These are phyloP conservation scores for Equus przewalskii DNA, from an alignment of 2,113 vertebrate species.

Conservation along the genomic window DNA sequence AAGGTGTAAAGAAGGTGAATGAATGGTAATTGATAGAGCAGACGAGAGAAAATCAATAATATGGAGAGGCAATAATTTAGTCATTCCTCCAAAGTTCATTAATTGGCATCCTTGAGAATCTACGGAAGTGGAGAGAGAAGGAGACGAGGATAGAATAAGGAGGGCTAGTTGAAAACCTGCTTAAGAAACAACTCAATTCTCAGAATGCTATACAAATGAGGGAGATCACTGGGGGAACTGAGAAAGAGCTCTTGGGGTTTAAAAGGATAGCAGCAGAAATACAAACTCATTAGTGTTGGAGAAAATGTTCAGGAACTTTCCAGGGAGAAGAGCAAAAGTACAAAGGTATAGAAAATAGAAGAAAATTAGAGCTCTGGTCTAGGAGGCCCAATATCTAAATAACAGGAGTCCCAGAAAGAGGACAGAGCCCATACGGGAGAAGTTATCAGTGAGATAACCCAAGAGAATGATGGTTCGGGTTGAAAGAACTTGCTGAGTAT, in stretches of 20 bases:
- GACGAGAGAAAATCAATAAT: neutral
- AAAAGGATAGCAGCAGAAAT: constrained; percentile 8
- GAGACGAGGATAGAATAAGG: neutral
- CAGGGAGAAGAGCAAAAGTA: constrained; percentile 2
- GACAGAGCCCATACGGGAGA: neutral
- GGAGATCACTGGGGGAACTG: neutral
- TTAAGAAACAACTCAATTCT: neutral
- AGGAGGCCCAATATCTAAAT: neutral
- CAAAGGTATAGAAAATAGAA: neutral
- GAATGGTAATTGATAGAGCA: neutral
- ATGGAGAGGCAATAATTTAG: neutral
- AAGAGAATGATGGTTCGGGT: neutral
- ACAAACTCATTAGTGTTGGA: neutral
- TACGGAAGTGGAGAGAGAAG: neutral
- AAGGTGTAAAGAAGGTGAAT: neutral
- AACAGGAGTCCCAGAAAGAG: neutral
- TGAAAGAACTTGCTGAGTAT: neutral
- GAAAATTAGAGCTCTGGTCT: neutral
- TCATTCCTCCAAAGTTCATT: neutral
- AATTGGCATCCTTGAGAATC: neutral
- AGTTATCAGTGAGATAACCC: neutral
- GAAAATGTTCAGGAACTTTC: neutral
- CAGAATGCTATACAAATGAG: neutral
- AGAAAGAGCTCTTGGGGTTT: constrained; percentile 29
- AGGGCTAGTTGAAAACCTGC: neutral